These are phyloP conservation scores for Istiophorus platypterus DNA, from an alignment of 2,113 vertebrate species.

Conservation along the genomic window DNA sequence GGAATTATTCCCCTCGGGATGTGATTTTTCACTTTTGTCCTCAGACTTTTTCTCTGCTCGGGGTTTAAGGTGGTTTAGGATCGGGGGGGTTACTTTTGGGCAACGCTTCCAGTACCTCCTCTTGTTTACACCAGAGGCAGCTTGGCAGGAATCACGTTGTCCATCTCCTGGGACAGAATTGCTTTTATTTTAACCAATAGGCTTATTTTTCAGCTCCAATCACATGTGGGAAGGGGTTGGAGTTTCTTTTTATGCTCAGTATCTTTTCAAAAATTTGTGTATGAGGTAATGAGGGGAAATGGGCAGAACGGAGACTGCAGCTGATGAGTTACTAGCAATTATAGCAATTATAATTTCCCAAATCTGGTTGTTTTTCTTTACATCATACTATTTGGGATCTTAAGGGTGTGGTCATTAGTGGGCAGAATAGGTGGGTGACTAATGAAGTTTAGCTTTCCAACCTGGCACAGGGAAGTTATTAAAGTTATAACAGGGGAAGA, in stretches of 20 bases:
- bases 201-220: neutral
- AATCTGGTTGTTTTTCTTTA: neutral
- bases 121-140: conserved; percentile 24
- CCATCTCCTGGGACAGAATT: neutral
- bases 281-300: neutral
- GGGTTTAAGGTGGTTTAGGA: conserved; percentile 18
- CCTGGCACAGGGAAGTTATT: no score
- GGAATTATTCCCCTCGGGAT: conserved; percentile 47
- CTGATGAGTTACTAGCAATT: no score
- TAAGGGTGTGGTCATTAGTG: neutral
- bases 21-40: conserved; percentile 61
- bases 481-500: neutral
- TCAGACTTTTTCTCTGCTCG: conserved; percentile 9
- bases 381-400: neutral
- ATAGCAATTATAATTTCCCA: neutral
- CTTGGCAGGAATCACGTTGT: neutral
- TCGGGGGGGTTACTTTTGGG: conserved; percentile 12
- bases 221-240: neutral
- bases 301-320: neutral
- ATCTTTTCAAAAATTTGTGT: neutral
- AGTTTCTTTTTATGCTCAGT: neutral
- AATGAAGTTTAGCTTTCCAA: neutral
- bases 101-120: neutral
- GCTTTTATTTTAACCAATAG: neutral
- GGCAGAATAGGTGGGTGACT: neutral